Evolutionary conservation across 1,140 invertebrate species (phyloP), one percentile per base, ranked within the genome.

Genomic region (Samia ricini): DNA sequence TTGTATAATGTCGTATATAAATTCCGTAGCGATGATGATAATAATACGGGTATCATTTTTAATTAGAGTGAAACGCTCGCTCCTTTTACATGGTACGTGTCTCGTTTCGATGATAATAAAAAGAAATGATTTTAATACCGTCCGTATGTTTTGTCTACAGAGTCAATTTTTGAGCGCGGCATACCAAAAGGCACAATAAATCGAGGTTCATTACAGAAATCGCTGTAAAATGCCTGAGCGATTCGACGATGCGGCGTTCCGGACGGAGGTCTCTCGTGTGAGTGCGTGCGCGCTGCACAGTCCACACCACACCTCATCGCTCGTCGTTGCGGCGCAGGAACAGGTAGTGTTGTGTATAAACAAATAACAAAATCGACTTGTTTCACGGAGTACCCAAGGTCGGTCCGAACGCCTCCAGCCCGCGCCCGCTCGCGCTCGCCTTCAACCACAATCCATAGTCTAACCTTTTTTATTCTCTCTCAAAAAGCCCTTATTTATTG

Each of bases 271-370:
- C 4, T 26, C 26, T 63, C 72, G 77, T 76, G 77, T 80, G 81
- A 61, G 76, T 78, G 76, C 61, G 68, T 61, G 52, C 54, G 56
- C 56, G 57, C 48, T 42, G 42, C 64, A 61, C 61, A 67, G 60
- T n/a, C n/a, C n/a, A n/a, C n/a, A n/a, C 58, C 61, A 56, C 63
- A 63, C 64, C 66, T 66, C 70, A 61, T 61, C 69, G 73, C 64
- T 72, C 64, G 49, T 51, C 62, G 52, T 29, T 51, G 60, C 75
- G n/a, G n/a, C n/a, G n/a, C 69, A 69, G 72, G 81, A 81, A 83
- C 87, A 87, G 87, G 85, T 88, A 87, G 85, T 86, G 82, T 86
- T 85, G 83, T 89, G 81, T 88, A 84, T 89, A 89, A 89, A 89
- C 87, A 89, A 89, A 89, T 89, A 89, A 89, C 81, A 83, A 87